Base-by-base conservation (phyloP, 2,888 invertebrate species). In the Drosophila vallismaia region DNA sequence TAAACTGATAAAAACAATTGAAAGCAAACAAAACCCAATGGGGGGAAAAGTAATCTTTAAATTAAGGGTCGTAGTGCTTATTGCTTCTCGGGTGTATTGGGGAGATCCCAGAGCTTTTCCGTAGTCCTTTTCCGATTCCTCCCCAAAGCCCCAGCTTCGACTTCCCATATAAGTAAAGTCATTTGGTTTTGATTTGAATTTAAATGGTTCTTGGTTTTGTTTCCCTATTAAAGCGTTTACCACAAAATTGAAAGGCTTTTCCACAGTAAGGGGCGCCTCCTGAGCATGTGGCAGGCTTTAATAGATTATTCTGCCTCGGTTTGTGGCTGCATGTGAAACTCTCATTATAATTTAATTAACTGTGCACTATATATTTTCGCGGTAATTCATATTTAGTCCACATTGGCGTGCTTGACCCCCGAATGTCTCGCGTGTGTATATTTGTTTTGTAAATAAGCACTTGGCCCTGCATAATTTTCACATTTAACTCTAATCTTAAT, bases 1-100 rank as follows among this genome's bases (percentile, higher is more conserved):
- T 88, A 88, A 88, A 83, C 88, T 88, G 87, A 88, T 88, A 88
- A 88, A 88, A 88, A 88, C 88, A 88, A 88, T 88, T 85, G 88
- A 86, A 88, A 71, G 82, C 87, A 84, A 86, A 86, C 80, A 86
- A 71, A 77, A 56, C 66, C 71, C 45, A 71, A 71, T 53, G 40
- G 71, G 71, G 67, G 56, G 69, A 71, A 71, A 77, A 72, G 86
- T 75, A 84, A 85, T 84, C 86, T 86, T 85, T 79, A 85, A 85
- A 86, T 85, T 83, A 79, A 82, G 73, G 74, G 70, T 71, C 59
- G 69, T 36, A 53, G 67, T 49, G 66, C 57, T 60, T 58, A 50
- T 24, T 44, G 36, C 49, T 44, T 40, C 24, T 12, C 3, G 46
- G 49, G 48, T n/a, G 53, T 44, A 8, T 38, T 51, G 48, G 40